Base-by-base conservation (phyloP, 2,888 invertebrate species). In the Lepeophtheirus nordmannii region DNA sequence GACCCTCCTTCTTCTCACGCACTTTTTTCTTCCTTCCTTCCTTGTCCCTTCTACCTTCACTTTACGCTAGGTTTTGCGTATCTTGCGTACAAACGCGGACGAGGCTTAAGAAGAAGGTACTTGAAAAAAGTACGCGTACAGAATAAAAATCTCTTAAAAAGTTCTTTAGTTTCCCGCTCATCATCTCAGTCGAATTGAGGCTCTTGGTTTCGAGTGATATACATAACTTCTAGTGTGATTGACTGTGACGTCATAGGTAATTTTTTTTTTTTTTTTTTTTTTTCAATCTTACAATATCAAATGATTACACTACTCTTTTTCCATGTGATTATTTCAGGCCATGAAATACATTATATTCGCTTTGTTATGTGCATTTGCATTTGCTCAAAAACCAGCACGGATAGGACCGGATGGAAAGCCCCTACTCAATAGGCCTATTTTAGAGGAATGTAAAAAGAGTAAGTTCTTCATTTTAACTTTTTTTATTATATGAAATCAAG, bases 371-470 rank as follows among this genome's bases (percentile, higher is more conserved):
- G n/a, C 30, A 39, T n/a, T 38, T n/a, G 63, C 53, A 17, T 23
- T 53, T 7, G 53, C 53, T 10, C 63, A 63, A 56, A 41, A 38
- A 53, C 63, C 63, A 8, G 63, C 63, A 58, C 58, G 66, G 37
- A 66, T 66, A 46, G 66, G 66, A 14, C 59, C 59, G 7, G 66
- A 66, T 46, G 66, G 66, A 37, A 66, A 66, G 41, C 66, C 66
- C 22, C 37, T 66, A 46, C 60, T 66, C 1, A 66, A 66, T 46
- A 59, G 66, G 40, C 66, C 66, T n/a, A 40, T 66, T 37, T 20
- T 61, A 9, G 66, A 66, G 5, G 66, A 66, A 58, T 66, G 66
- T 41, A 40, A 58, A 37, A 66, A 66, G 41, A 59, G 66, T 66
- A 65, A 38, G 65, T 58, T 2, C 10, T 14, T 46, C 8, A 8